Base-by-base conservation (phyloP, 53 echinoderm and acorn worm genomes). In the Mesocentrotus franciscanus region DNA sequence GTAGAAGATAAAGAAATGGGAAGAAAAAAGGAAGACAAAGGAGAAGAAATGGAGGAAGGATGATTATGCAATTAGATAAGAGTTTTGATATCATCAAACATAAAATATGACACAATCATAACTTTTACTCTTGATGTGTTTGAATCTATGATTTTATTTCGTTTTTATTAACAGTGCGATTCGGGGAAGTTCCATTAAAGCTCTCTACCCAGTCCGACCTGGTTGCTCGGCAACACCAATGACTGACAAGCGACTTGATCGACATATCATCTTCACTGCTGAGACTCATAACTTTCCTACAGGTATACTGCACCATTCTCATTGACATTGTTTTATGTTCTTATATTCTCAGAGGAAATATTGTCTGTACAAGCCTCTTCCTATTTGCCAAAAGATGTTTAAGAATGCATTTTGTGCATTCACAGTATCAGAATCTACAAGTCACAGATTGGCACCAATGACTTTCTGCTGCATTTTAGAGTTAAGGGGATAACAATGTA, bases 201-300 rank as follows among this genome's bases (percentile, higher is more conserved):
- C 96, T 15, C 83, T 97, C 2, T 79, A 96, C 20, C 99, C 99
- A 66, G 92, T 93, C n/a, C 95, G 92, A 60, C 97, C 97, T 17
- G 98, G 96, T 5, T 78, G 92, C 18, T 95, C 96, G 13, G 89
- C 97, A n/a, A 96, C 97, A 34, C 90, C 97, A 61, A 96, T 96
- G 95, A 90, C 30, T 30, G 94, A 96, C 84, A 85, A 95, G 90
- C 76, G 89, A 24, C 94, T 95, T 0, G 72, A 94, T 34, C 75
- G 97, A 57, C 99, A 99, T 78, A 98, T 99, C 85, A 99, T 99
- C 90, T 99, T 97, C 71, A 99, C 99, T n/a, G 99, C 99, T 35
- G 99, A 99, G 95, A 99, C 99, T 15, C 99, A 99, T 60, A 99
- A 99, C 79, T 99, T 99, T 93, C 99, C 99, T 24, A 99, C 99